Evolutionary conservation across 2,113 vertebrate genomes (phyloP).

Genomic region (Oophaga pumilio): DNA sequence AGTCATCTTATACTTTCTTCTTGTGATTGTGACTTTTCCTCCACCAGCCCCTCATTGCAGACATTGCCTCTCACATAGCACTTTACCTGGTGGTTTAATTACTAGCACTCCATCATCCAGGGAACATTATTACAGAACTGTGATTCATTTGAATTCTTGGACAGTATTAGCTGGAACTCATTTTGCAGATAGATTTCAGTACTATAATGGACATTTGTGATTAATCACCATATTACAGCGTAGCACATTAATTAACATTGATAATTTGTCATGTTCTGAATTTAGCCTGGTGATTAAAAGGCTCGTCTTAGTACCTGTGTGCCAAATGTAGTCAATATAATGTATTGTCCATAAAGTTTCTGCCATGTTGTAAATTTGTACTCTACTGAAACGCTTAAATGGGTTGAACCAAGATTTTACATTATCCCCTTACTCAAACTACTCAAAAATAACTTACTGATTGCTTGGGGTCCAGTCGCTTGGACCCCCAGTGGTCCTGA

Average conservation of each 20-base stretch:
- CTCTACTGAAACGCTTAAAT: not conserved
- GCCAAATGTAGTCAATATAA: not conserved
- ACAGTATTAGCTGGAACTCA: not conserved
- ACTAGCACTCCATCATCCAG: not conserved
- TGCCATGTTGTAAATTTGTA: not conserved
- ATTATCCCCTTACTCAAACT: no score
- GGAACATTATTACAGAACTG: not conserved
- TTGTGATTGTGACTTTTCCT: not conserved
- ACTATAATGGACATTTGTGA: constrained; percentile 16
- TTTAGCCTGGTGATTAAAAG: constrained; percentile 25
- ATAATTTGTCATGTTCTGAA: constrained; percentile 37
- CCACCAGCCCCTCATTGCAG: not conserved
- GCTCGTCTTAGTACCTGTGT: not conserved
- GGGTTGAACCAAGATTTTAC: no score
- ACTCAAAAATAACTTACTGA: no score
- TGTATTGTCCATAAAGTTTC: not conserved
- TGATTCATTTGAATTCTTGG: not conserved
- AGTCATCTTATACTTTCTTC: not conserved
- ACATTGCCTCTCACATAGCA: not conserved
- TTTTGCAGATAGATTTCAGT: not conserved
- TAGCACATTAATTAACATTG: constrained; percentile 38
- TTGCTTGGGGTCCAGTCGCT: no score
- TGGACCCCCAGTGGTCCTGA: no score
- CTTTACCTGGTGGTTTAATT: not conserved
- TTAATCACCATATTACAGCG: constrained; percentile 28